A percentile compares a stretch with the other conserved stretches of the same genome.
Conservation (phyloP, 1,140 invertebrate species). For the Cephus cinctus region DNA sequence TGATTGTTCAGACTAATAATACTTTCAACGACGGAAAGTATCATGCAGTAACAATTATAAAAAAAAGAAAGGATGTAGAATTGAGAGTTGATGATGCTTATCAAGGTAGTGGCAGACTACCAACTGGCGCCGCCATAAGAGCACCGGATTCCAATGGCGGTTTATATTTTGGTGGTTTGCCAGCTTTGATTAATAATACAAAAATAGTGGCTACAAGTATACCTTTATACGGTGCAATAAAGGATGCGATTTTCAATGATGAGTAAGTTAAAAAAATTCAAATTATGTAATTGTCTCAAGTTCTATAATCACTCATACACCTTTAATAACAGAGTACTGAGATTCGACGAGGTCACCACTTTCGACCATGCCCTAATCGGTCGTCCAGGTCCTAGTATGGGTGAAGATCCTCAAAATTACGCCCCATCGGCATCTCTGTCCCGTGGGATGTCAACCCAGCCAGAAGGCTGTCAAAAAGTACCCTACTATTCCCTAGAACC, state of each 20-base stretch:
- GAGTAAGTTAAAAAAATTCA: slow-evolving; percentile 57
- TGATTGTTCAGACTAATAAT: slow-evolving; percentile 61
- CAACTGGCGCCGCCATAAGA: slow-evolving; percentile 52
- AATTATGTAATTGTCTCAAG: slow-evolving; percentile 13
- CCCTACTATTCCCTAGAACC: slow-evolving; percentile 74
- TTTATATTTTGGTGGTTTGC: slow-evolving; percentile 67
- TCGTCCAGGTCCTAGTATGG: slow-evolving; percentile 61
- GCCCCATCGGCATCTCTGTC: slow-evolving; percentile 41
- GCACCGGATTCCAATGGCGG: slow-evolving; percentile 55
- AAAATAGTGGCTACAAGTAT: slow-evolving; percentile 58
- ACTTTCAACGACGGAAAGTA: slow-evolving; percentile 67
- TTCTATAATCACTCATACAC: not conserved
- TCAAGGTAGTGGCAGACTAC: slow-evolving; percentile 55
- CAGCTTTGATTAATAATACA: slow-evolving; percentile 55
- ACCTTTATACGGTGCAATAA: slow-evolving; percentile 71
- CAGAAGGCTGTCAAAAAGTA: slow-evolving; percentile 61
- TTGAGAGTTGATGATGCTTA: slow-evolving; percentile 66
- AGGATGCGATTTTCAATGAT: slow-evolving; percentile 78
- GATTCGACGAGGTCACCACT: slow-evolving; percentile 64
- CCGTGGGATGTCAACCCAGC: slow-evolving; percentile 50
- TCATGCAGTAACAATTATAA: slow-evolving; percentile 61
- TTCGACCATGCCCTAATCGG: slow-evolving; percentile 75
- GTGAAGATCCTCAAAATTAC: slow-evolving; percentile 51
- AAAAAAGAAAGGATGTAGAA: slow-evolving; percentile 56
- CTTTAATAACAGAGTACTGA: slow-evolving; percentile 57